Percentiles rank a stretch among this genome's conserved stretches.
Conservation (phyloP, 2,797 vertebrate genomes). For the Bovichtus variegatus region DNA sequence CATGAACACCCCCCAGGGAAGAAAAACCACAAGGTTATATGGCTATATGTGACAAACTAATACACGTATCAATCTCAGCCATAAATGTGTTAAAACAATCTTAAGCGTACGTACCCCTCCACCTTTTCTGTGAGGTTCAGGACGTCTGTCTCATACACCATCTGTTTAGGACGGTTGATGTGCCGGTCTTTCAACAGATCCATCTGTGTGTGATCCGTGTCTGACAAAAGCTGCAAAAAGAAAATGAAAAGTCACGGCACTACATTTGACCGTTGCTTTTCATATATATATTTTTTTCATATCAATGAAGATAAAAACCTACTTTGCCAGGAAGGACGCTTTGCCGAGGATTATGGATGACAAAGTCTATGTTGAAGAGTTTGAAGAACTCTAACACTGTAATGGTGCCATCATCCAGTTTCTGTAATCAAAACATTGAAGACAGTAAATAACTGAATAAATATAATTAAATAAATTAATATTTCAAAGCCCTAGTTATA, state of each 20-base stretch:
- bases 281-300: not conserved
- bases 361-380: slow-evolving; percentile 90
- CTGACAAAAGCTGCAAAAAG: slow-evolving; percentile 69
- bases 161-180: slow-evolving; percentile 88
- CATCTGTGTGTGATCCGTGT: slow-evolving; percentile 74
- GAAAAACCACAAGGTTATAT: too few species aligned
- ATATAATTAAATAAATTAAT: not conserved
- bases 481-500: not conserved
- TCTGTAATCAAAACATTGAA: slow-evolving; percentile 81
- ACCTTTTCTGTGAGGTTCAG: slow-evolving; percentile 84
- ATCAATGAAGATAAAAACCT: slow-evolving; percentile 25
- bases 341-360: slow-evolving; percentile 93
- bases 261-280: not conserved
- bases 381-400: slow-evolving; percentile 92
- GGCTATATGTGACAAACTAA: not conserved
- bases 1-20: not conserved
- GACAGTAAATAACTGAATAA: not conserved
- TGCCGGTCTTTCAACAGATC: slow-evolving; percentile 88
- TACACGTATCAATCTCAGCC: not conserved
- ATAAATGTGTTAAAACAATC: not conserved
- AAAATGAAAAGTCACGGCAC: slow-evolving; percentile 1
- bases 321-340: slow-evolving; percentile 90
- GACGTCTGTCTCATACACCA: slow-evolving; percentile 90
- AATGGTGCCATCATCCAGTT: slow-evolving; percentile 89
- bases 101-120: slow-evolving; percentile 83